Evolutionary conservation across 92 coral and sea anemone genomes (phyloP).

Genomic region (Zoanthus sansibaricus): DNA sequence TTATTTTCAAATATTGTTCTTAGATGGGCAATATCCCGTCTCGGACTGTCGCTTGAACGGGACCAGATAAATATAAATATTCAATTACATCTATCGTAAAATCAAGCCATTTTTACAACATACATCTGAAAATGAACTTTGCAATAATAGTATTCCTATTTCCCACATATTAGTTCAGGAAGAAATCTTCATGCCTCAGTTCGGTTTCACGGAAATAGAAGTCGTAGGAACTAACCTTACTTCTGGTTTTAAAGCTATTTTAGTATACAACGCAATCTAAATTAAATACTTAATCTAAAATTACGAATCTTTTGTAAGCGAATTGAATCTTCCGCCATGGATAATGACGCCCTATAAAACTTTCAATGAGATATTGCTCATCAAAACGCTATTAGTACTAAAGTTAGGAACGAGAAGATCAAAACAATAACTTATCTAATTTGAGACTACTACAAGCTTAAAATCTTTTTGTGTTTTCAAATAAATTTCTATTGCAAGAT

Average conservation of each 20-base stretch:
- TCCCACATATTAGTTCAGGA: not conserved
- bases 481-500: not conserved
- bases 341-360: not conserved
- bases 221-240: not conserved
- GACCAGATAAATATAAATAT: slow-evolving; percentile 48
- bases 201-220: not conserved
- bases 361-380: not conserved
- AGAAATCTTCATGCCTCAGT: not conserved
- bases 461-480: not conserved
- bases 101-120: slow-evolving; percentile 47
- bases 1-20: slow-evolving; percentile 41
- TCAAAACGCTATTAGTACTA: not conserved
- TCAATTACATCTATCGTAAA: slow-evolving; percentile 37
- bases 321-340: not conserved
- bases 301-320: not conserved
- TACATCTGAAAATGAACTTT: slow-evolving; percentile 38
- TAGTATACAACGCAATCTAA: not conserved
- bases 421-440: not conserved
- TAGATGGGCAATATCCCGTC: slow-evolving; percentile 19
- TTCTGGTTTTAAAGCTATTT: not conserved
- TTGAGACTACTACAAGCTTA: not conserved
- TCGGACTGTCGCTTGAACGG: slow-evolving; percentile 3
- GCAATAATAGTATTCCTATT: slow-evolving; percentile 5
- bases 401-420: not conserved
- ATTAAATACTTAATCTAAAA: not conserved